Evolutionary conservation across 2,797 vertebrate species (phyloP).

Genomic region (Danio albolineatus): DNA sequence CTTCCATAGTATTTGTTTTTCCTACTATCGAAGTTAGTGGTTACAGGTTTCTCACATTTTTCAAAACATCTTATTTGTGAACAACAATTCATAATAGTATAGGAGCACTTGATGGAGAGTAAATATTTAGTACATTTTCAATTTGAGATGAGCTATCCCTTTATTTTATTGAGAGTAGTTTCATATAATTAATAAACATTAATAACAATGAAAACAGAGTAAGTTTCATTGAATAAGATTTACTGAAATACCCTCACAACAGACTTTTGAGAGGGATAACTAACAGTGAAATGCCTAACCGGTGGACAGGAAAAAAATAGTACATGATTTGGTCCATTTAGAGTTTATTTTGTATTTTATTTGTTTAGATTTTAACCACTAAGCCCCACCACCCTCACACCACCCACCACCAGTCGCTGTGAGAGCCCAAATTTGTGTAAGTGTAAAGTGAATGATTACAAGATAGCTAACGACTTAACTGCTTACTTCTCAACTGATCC

Average conservation of each 20-base stretch:
- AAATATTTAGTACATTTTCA: too few relatives aligned
- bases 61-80: too few relatives aligned
- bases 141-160: too few relatives aligned
- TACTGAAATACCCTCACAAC: neutral
- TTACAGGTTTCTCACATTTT: too few relatives aligned
- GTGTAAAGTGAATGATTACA: conserved; percentile 62
- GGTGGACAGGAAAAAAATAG: neutral
- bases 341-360: neutral
- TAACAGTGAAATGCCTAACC: neutral
- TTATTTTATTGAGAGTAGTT: too few relatives aligned
- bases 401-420: conserved; percentile 32
- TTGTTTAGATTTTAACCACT: neutral
- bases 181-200: too few relatives aligned
- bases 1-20: too few relatives aligned
- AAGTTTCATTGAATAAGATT: too few relatives aligned
- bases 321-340: neutral
- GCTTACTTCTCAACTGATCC: conserved; percentile 66
- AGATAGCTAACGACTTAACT: conserved; percentile 60
- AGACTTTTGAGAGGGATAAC: neutral
- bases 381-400: conserved; percentile 15
- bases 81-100: too few relatives aligned
- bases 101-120: too few relatives aligned
- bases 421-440: neutral
- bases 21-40: too few relatives aligned
- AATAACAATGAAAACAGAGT: too few relatives aligned